Base-by-base conservation (phyloP, 2,888 invertebrate genomes). In the Hypselothyrea guttata region DNA sequence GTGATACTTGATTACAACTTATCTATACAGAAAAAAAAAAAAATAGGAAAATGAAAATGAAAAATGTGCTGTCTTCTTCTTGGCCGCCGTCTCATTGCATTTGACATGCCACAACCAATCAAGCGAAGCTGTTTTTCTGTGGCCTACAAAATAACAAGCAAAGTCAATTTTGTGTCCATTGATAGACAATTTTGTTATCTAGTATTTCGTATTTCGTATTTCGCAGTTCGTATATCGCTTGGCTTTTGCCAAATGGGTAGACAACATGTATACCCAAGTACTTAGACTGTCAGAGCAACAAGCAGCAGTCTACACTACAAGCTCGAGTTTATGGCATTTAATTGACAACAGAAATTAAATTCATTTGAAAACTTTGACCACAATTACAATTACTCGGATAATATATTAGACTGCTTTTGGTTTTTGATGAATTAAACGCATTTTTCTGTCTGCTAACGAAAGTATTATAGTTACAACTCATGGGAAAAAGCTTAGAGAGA, bases 1-100 rank as follows among this genome's bases (percentile, higher is more conserved):
- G 84, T 84, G 82, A 69, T 78, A 78, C 84, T 78, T 84, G 82
- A 84, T 78, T 78, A 84, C 72, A 81, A 77, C 64, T 78, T 78
- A 84, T 84, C 83, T 71, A 55, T 57, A 51, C 69, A 78, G 68
- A 22, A 22, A 22, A 5, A 22, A 5, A 22, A 22, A 47, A 55
- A 56, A 69, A 54, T 69, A 37, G 4, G 9, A 58, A n/a, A n/a
- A n/a, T n/a, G n/a, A n/a, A n/a, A 69, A 62, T 52, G 57, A 53
- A 38, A 52, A 59, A 54, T 61, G 68, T 73, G 57, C 57, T 67
- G 44, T 35, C 31, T 16, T 46, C 41, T 46, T 35, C 51, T 30
- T 22, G 55, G 47, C 56, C 42, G 33, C 27, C 12, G 5, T 27
- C 22, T 9, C 69, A 78, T 83, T 77, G 82, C 84, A 78, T 82